Base-by-base conservation (phyloP, 2,113 vertebrate genomes). In the Phylloscopus trochiloides region DNA sequence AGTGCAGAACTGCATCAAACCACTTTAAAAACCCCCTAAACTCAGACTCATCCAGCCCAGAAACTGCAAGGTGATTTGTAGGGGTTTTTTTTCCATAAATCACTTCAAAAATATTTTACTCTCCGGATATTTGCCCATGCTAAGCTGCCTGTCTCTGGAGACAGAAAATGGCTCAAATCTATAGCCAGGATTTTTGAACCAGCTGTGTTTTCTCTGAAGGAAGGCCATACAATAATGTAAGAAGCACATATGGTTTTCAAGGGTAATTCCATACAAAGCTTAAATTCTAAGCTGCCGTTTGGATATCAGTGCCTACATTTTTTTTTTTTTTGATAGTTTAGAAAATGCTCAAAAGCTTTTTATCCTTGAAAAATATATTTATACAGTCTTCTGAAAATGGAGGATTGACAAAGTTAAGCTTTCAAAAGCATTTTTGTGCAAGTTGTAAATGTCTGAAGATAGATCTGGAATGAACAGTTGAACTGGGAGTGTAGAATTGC, bases 331-430 rank as follows among this genome's bases (percentile, higher is more conserved):
- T 17, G 2, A 22, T 71, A 61, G 28, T 24, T 17, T 75, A 48
- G 40, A 86, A 95, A 86, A 71, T 70, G 14, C 47, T 77, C 24
- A 32, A 38, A 80, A 95, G 42, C 63, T 92, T 86, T 75, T 94
- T 71, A 51, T 83, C 72, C 34, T 83, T 90, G 55, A 86, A 70
- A 86, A 85, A 65, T 65, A 10, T 19, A 57, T 54, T 36, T 81
- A 26, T 63, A 9, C 14, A 65, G 18, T 45, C n/a, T 79, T 57
- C 58, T 86, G 34, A 72, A 70, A 80, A 34, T 42, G 20, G 71
- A 62, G 63, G 57, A 45, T 42, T 73, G 63, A 26, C 55, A 80
- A 40, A 31, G 38, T 36, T 88, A 45, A 77, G 63, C 68, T 88
- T 92, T 88, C 40, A 90, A 12, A 90, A 86, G 1, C 13, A 3